phyloP scores from a whole-genome alignment of 2,113 vertebrate genomes.

The Tragelaphus imberbis region DNA sequence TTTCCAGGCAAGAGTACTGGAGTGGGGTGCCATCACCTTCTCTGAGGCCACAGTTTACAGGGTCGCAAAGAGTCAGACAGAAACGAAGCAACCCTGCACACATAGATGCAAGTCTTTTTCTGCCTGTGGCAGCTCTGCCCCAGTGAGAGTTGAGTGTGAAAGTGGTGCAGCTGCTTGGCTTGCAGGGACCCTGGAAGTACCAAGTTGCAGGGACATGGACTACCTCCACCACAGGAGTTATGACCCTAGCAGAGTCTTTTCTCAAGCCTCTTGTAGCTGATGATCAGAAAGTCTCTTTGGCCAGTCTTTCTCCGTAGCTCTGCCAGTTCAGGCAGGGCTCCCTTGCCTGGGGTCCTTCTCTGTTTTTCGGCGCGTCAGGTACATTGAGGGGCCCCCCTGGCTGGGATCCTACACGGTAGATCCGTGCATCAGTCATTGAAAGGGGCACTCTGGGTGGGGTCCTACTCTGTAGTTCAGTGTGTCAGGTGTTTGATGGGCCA shows the following conservation, averaged over 20 bases:
- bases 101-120: neutral
- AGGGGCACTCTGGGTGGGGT: neutral
- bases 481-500: neutral
- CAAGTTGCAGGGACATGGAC: neutral
- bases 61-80: neutral
- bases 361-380: fast-evolving
- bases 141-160: neutral
- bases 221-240: neutral
- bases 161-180: neutral
- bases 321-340: neutral
- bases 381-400: neutral
- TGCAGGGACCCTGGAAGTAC: neutral
- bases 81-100: neutral
- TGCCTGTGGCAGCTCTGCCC: neutral
- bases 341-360: neutral
- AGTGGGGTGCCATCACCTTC: neutral
- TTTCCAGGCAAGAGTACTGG: neutral
- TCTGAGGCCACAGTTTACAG: neutral
- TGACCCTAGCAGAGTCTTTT: neutral
- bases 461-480: neutral
- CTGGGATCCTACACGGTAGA: neutral
- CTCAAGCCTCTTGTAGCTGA: neutral
- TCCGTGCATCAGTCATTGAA: neutral
- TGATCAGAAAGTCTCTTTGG: neutral
- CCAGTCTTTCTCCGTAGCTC: neutral